Base-by-base conservation (phyloP, 2,113 vertebrate species). In the Lepus americanus region DNA sequence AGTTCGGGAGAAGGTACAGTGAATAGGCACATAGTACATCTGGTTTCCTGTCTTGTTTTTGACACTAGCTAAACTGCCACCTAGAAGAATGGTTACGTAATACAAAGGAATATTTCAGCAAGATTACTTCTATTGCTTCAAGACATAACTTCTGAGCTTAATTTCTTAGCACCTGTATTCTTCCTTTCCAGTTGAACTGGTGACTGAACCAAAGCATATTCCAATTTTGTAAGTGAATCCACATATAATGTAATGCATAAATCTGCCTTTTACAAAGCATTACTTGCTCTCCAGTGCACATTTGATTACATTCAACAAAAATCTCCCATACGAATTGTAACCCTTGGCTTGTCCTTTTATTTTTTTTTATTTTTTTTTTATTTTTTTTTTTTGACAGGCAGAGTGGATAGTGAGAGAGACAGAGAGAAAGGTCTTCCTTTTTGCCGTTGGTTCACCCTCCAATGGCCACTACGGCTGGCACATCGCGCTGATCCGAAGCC, bases 91-190 rank as follows among this genome's bases (percentile, higher is more conserved):
- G 5, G 27, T 87, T 74, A n/a, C 84, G 73, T 92, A 94, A 89
- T 64, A 81, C 16, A 7, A 64, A 91, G 90, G 89, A 76, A 27
- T 64, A 78, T 83, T 61, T 90, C 51, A 85, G 83, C 5, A 69
- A 74, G 49, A 74, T 94, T 86, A 86, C 22, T 69, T 95, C 59
- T 87, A 76, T 94, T 90, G 39, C 79, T 95, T 95, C 83, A 90
- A 77, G 89, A 87, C 51, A 78, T 89, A 87, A 77, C 92, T 7
- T 70, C 49, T 92, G 51, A 94, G 25, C 51, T 78, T 90, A 59
- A 92, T 89, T 29, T 89, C 76, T 92, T 89, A 70, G 80, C 93
- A 76, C 36, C 61, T 95, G 33, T 95, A 11, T 20, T 89, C 51
- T 90, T 88, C 51, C 59, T 94, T 92, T 87, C 66, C 29, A 69